Evolutionary conservation across 2,888 invertebrate species (phyloP).

Genomic region (Hofmannophila pseudospretella): DNA sequence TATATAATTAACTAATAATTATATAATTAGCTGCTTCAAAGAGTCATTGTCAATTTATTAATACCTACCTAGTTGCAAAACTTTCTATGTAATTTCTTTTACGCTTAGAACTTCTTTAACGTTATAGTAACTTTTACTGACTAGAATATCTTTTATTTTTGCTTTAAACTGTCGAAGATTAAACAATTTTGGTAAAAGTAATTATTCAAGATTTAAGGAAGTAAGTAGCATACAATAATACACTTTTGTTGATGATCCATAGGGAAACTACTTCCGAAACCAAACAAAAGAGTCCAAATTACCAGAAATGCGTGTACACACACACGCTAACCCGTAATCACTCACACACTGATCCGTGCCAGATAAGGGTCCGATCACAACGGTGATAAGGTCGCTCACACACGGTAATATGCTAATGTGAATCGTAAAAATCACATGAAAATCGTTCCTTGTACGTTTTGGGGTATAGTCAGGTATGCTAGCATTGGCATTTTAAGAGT

Average conservation of each 20-base stretch:
- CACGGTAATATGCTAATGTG: conserved; percentile 24
- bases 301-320: conserved; percentile 18
- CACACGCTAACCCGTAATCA: conserved; percentile 25
- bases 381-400: conserved; percentile 21
- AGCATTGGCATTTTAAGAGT: conserved; percentile 2
- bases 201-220: too few relatives aligned
- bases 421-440: conserved; percentile 14
- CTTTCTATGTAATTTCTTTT: too few relatives aligned
- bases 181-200: too few relatives aligned
- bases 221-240: too few relatives aligned
- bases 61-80: too few relatives aligned
- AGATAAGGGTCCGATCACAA: conserved; percentile 13
- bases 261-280: conserved; percentile 21
- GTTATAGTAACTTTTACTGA: too few relatives aligned
- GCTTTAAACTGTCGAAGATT: too few relatives aligned
- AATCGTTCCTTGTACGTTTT: neutral
- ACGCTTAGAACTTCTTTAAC: too few relatives aligned
- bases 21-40: too few relatives aligned
- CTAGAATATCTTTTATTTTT: too few relatives aligned
- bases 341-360: conserved; percentile 14
- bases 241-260: conserved; percentile 2
- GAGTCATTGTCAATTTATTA: too few relatives aligned
- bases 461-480: neutral
- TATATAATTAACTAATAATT: too few relatives aligned
- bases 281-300: conserved; percentile 18